Evolutionary conservation across 2,797 vertebrate species (phyloP), one percentile per base, ranked within the genome.

Genomic region (Sebastes baramenuke): DNA sequence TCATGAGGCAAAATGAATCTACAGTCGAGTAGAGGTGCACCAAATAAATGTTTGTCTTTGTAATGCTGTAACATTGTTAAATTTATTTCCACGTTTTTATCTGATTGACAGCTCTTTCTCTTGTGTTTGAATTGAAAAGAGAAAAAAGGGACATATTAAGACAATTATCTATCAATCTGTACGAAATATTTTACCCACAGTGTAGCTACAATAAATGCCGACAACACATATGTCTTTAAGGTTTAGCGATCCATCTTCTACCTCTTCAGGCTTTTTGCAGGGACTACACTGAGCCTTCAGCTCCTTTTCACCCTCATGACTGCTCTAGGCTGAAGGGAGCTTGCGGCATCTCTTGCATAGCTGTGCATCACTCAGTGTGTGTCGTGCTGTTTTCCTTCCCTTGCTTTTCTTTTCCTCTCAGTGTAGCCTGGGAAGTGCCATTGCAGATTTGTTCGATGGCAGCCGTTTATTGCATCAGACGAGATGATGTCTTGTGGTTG

Each of bases 1-100:
- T 75, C 78, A 76, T 32, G 14, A 76, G 24, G 61, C 20, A 54
- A 73, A 78, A 72, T 72, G 3, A 32, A 68, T 29, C 4, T 30
- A 38, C 18, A 16, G 46, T 6, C 11, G 1, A 67, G 14, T n/a
- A 61, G 13, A 80, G 68, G 34, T 29, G 58, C 49, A 49, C 8
- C 11, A 60, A 61, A 62, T 68, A 9, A 13, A 54, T 75, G 30
- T 75, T 77, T 54, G 32, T 42, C 42, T 75, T 59, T 72, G 38
- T 36, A 25, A 12, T 6, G 11, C 27, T 29, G 22, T 54, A 56
- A 58, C 12, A 10, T 25, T 67, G 2, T 12, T 36, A 2, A 52
- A 58, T 70, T 38, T 6, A 25, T 56, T 59, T 32, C 34, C 2
- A 16, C 9, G 29, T 42, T 16, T 27, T 46, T 30, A 52, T 18